These are phyloP conservation scores for Enteromius trimaculatus DNA, from an alignment of 2,797 vertebrate species.

Conservation along the genomic window DNA sequence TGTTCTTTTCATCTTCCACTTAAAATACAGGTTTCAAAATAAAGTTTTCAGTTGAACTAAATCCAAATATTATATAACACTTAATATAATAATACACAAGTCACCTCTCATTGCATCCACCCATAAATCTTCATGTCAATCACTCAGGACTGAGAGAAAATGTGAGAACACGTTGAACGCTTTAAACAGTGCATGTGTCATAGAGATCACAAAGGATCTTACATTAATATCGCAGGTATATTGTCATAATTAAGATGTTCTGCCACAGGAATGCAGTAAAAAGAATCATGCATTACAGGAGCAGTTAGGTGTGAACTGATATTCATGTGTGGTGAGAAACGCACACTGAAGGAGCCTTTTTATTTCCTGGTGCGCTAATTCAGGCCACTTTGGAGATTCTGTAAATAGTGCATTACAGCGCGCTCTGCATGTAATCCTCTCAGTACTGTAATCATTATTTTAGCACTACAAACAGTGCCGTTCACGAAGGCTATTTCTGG, in stretches of 20 bases:
- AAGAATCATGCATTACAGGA: background rate
- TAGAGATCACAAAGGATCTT: slow-evolving; percentile 47
- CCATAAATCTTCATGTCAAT: slow-evolving; percentile 29
- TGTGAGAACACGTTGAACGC: slow-evolving; percentile 2
- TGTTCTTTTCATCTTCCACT: background rate
- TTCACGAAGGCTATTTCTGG: slow-evolving; percentile 78
- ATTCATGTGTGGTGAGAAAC: slow-evolving; percentile 8
- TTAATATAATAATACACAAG: background rate
- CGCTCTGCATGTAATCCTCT: slow-evolving; percentile 65
- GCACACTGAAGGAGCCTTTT: slow-evolving; percentile 70
- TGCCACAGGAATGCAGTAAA: slow-evolving; percentile 3
- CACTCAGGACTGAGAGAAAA: slow-evolving; percentile 40
- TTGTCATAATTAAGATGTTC: slow-evolving; percentile 58
- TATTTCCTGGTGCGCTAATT: slow-evolving; percentile 73
- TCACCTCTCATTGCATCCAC: background rate
- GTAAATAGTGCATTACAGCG: slow-evolving; percentile 68
- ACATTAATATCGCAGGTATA: slow-evolving; percentile 50
- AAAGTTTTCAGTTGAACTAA: background rate
- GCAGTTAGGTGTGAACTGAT: slow-evolving; percentile 44
- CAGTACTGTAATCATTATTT: slow-evolving; percentile 74
- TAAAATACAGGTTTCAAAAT: background rate
- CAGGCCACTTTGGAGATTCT: slow-evolving; percentile 65
- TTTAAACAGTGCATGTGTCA: slow-evolving; percentile 54
- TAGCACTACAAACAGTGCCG: slow-evolving; percentile 70
- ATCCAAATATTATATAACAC: background rate